Base-by-base conservation (phyloP, 2,888 invertebrate genomes). In the Mythimna loreyi region DNA sequence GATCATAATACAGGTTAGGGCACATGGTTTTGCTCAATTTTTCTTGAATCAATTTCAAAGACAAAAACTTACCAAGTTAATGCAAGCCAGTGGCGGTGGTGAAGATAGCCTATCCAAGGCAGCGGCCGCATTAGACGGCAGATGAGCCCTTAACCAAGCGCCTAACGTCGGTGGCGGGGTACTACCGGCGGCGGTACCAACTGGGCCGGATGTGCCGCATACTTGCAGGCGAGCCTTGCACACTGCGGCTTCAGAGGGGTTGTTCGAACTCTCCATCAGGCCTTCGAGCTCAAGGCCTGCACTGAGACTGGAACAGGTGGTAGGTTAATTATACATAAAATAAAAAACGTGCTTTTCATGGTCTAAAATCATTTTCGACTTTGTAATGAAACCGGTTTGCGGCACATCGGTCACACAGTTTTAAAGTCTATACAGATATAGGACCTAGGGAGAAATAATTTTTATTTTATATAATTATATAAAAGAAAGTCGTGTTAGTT, bases 71-170 rank as follows among this genome's bases (percentile, higher is more conserved):
- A 94, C 94, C 76, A 93, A 72, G 73, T 92, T 91, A 67, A 91
- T 85, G 67, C 87, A 85, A n/a, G 92, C 89, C 0, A 89, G 83
- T 7, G 93, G 89, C 43, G 95, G 95, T 21, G 92, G 91, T 1
- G 89, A 75, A 0, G 92, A 88, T 43, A 94, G 89, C 1, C 90
- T 83, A 61, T 94, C 94, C 1, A 96, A 84, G 19, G 91, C 92
- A 2, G 92, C 87, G 3, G 89, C 88, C 1, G 93, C 93, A 56
- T 85, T 85, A 33, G 92, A 67, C 0, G 95, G 92, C 78, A 96
- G 83, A 65, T 92, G 92, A 7, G 92, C 91, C 21, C 94, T 89
- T 53, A 96, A 86, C 94, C 94, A 93, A 19, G 93, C 89, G 40
- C 93, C 94, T 16, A 95, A 85, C 2, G 92, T 88, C 6, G 94